These are phyloP conservation scores for Teleopsis dalmanni DNA, from an alignment of 1,140 invertebrate genomes.

Conservation along the genomic window DNA sequence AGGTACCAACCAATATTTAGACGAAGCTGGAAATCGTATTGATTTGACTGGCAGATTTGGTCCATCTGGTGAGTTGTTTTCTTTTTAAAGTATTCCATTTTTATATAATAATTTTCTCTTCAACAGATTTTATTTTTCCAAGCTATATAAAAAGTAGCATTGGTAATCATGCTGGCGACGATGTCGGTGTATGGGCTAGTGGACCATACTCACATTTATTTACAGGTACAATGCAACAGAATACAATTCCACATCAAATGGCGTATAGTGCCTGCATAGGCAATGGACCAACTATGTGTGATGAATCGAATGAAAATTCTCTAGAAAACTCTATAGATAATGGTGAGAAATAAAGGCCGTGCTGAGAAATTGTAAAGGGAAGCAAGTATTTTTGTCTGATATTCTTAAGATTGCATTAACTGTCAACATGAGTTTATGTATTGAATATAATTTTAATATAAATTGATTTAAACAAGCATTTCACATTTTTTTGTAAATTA, in stretches of 20 bases:
- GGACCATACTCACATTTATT: slow-evolving; percentile 65
- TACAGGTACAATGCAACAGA: slow-evolving; percentile 66
- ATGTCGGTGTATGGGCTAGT: slow-evolving; percentile 56
- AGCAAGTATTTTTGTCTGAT: too few relatives aligned
- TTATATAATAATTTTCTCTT: not conserved
- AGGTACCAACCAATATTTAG: slow-evolving; percentile 50
- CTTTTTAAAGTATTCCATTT: not conserved
- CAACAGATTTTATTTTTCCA: slow-evolving; percentile 42
- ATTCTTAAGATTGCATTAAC: too few relatives aligned
- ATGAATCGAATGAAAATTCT: too few relatives aligned
- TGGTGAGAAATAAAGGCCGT: too few relatives aligned
- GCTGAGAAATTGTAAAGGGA: too few relatives aligned
- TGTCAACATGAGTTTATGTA: too few relatives aligned
- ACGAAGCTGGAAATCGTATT: slow-evolving; percentile 24
- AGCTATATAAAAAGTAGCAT: slow-evolving; percentile 40
- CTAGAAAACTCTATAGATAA: too few relatives aligned
- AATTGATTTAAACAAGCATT: too few relatives aligned
- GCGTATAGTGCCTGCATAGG: slow-evolving; percentile 57
- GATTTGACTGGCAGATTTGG: slow-evolving; percentile 19
- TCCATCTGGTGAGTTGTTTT: slow-evolving; percentile 10
- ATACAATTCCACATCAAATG: slow-evolving; percentile 66
- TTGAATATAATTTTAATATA: too few relatives aligned
- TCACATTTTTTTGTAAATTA: too few relatives aligned
- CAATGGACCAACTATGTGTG: slow-evolving; percentile 26
- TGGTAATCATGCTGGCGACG: slow-evolving; percentile 62